Evolutionary conservation across 1,140 invertebrate species (phyloP), one percentile per base, ranked within the genome.

Genomic region (Rhagoletis pomonella): DNA sequence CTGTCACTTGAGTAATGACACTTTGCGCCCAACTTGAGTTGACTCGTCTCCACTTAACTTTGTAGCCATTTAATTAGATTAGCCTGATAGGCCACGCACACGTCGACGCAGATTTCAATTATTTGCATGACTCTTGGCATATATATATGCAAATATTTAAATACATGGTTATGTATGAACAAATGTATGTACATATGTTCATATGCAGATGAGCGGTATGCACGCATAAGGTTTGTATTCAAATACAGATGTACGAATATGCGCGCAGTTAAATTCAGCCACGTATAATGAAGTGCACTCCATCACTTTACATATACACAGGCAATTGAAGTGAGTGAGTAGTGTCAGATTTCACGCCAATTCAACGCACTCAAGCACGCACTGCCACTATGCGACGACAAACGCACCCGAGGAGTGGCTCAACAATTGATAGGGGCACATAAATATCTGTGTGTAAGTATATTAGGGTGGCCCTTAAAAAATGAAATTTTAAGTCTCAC

Each of bases 71-170:
- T 81, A 81, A 81, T 81, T 50, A 81, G 73, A 81, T 81, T 81
- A 81, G 73, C 47, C 73, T 81, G 73, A 81, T 81, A 81, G 73
- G 73, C 55, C 73, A 81, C 73, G 73, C 73, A 55, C 17, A 81
- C 14, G 73, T 2, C 73, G 55, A 29, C n/a, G 17, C 1, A 73
- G 39, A 6, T 7, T 73, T 73, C 42, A 42, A 50, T 17, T 7
- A 81, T 29, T 81, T 2, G 47, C 73, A 81, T 55, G 39, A 4
- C 12, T 12, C 29, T 29, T 1, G 7, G 19, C 0, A 62, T 9
- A 14, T 62, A 62, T 17, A 67, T 5, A 39, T 19, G 42, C 29
- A 4, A 67, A 64, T 19, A 64, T 7, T 1, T n/a, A 67, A 39
- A 67, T 65, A 19, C n/a, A 7, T 29, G n/a, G 9, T 29, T 29